Percentiles rank a stretch among this genome's conserved stretches.
Conservation (phyloP, 1,140 invertebrate genomes). For the Copidosoma floridanum region DNA sequence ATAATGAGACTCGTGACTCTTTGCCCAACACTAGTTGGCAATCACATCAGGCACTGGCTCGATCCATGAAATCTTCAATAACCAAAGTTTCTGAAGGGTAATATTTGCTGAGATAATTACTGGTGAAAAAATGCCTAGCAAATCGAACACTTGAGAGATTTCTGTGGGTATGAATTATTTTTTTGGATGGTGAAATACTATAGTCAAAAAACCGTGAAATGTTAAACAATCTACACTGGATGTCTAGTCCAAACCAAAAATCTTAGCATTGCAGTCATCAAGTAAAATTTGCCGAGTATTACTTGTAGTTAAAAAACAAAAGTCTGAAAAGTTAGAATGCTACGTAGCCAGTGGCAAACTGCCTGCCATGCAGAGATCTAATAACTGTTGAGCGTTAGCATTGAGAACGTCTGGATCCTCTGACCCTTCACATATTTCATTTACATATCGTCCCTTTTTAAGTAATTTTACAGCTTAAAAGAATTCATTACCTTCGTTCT, state of each 20-base stretch:
- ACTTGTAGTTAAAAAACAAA: background rate
- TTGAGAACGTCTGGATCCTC: background rate
- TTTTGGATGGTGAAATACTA: background rate
- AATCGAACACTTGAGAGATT: slow-evolving; percentile 16
- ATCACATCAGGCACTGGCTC: background rate
- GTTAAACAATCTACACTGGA: background rate
- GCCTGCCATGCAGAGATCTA: too few species aligned
- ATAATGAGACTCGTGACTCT: too few species aligned
- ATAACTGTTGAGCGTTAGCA: background rate
- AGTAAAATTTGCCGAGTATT: background rate
- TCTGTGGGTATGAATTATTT: background rate
- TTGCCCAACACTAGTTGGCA: too few species aligned
- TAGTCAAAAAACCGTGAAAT: background rate
- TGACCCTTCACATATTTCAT: background rate
- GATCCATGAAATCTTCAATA: background rate
- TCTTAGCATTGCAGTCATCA: background rate
- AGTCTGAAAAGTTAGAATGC: background rate
- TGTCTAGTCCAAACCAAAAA: slow-evolving; percentile 7
- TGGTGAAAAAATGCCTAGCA: slow-evolving; percentile 6
- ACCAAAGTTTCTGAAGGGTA: too few species aligned
- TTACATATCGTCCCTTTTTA: background rate
- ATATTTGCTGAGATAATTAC: too few species aligned
- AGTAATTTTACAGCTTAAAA: background rate
- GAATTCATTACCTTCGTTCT: background rate
- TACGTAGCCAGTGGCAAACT: slow-evolving; percentile 4